Conservation (phyloP, 35 echinoderm and acorn worm genomes). For the Hemicentrotus pulcherrimus region DNA sequence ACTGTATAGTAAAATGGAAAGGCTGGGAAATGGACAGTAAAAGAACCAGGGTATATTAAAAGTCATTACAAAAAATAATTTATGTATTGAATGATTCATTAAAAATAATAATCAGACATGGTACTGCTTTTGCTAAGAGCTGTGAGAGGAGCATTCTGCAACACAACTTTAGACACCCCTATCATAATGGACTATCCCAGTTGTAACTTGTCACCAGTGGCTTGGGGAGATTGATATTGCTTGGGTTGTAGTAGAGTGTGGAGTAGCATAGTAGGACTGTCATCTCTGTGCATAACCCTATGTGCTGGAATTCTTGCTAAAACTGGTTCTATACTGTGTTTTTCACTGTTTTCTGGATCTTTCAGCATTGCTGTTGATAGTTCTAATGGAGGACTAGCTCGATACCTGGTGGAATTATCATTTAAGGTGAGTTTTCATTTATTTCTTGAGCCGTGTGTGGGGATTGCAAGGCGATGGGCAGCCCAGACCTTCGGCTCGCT, state of each 20-base stretch:
- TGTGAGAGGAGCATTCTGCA: background rate
- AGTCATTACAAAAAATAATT: too few relatives aligned
- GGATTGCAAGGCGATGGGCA: background rate
- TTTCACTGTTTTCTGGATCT: background rate
- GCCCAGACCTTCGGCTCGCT: background rate
- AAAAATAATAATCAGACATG: background rate
- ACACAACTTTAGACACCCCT: background rate
- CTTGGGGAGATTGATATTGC: background rate
- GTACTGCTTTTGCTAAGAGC: background rate
- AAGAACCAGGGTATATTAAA: too few relatives aligned
- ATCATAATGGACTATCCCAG: background rate
- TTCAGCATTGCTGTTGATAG: background rate
- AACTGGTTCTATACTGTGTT: background rate
- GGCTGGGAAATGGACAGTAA: background rate
- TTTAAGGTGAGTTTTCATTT: background rate
- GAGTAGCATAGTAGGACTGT: background rate
- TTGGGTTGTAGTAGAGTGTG: background rate
- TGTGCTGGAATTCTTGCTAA: background rate
- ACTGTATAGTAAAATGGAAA: background rate
- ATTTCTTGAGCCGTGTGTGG: background rate
- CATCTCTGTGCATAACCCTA: background rate
- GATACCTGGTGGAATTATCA: background rate
- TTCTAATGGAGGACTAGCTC: background rate
- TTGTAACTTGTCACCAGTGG: slow-evolving; percentile 6
- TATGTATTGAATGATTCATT: too few relatives aligned